Percentiles rank a stretch among this genome's conserved stretches.
Conservation (phyloP, 2,113 vertebrate species). For the Rutilus rutilus region DNA sequence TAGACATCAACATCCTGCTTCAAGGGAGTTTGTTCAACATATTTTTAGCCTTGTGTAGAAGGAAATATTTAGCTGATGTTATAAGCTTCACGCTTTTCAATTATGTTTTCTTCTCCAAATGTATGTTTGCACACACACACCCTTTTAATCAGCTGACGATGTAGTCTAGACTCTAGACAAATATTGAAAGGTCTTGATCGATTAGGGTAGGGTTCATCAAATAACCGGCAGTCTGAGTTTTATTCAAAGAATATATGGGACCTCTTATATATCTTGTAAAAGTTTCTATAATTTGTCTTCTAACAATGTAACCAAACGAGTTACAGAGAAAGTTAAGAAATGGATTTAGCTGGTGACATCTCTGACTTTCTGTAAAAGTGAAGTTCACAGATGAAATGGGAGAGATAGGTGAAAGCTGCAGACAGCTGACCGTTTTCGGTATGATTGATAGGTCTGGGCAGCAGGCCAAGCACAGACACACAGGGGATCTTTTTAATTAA, state of each 20-base stretch:
- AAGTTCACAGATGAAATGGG: slow-evolving; percentile 41
- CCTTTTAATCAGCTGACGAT: slow-evolving; percentile 23
- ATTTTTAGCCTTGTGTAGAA: slow-evolving; percentile 13
- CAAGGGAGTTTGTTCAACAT: neutral
- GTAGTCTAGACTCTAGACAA: slow-evolving; percentile 14
- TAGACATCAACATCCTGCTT: neutral
- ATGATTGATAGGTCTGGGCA: slow-evolving; percentile 62
- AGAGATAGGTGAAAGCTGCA: slow-evolving; percentile 45
- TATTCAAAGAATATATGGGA: slow-evolving; percentile 1
- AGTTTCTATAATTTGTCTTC: neutral
- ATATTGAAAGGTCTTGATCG: slow-evolving; percentile 23
- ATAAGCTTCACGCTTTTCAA: neutral
- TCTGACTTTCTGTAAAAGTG: slow-evolving; percentile 6
- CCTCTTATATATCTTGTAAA: neutral
- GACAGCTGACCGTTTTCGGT: slow-evolving; percentile 32
- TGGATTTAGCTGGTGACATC: neutral
- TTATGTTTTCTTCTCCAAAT: neutral
- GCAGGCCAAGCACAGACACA: slow-evolving; percentile 57
- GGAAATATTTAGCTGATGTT: slow-evolving; percentile 7
- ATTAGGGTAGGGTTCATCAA: neutral
- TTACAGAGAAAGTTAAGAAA: neutral
- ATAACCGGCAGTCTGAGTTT: neutral
- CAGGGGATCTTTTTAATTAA: slow-evolving; percentile 61
- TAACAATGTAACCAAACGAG: neutral
- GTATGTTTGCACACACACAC: slow-evolving; percentile 25